Conservation (phyloP, 2,797 vertebrate species). For the Paramormyrops hopkinsi region DNA sequence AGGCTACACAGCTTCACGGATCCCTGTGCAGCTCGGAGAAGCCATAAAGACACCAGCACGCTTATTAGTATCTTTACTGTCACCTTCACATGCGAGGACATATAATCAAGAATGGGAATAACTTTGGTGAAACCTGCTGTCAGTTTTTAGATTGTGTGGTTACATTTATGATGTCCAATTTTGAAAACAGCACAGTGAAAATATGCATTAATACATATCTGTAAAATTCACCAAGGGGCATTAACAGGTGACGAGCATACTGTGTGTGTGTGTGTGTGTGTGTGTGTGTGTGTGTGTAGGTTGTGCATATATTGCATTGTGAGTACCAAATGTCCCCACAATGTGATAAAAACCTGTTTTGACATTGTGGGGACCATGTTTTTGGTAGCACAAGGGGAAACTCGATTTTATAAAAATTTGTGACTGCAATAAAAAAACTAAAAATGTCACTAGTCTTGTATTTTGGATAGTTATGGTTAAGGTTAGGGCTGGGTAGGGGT, state of each 20-base stretch:
- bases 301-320: background rate
- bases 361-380: background rate
- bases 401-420: background rate
- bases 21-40: conserved; percentile 48
- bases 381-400: background rate
- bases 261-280: background rate
- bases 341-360: background rate
- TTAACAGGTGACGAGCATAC: background rate
- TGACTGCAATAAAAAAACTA: background rate
- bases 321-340: background rate
- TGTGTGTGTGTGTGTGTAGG: background rate
- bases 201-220: background rate
- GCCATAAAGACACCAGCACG: conserved; percentile 23
- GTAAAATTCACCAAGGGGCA: background rate
- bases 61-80: background rate
- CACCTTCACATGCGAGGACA: background rate
- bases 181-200: background rate
- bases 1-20: background rate
- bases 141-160: background rate
- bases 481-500: background rate
- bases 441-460: background rate
- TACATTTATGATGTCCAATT: background rate
- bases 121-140: background rate
- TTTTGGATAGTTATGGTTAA: background rate
- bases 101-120: background rate